Evolutionary conservation across 2,113 vertebrate species (phyloP), one percentile per base, ranked within the genome.

Genomic region (Poicephalus meyeri): DNA sequence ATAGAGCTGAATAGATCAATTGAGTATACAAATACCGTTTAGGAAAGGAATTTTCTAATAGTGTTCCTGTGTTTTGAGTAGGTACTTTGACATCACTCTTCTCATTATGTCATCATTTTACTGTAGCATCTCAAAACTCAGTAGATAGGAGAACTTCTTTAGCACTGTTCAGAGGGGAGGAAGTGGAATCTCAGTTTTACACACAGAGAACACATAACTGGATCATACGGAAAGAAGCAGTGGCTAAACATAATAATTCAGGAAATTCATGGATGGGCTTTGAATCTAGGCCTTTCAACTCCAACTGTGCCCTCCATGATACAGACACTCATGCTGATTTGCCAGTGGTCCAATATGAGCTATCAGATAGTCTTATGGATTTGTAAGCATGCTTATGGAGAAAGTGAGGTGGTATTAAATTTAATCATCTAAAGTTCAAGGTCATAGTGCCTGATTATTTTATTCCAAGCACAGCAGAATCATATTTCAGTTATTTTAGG

Each of bases 321-420:
- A 1, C 29, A 70, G n/a, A 52, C 4, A 16, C 11, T 56, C 7
- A 9, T 61, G 41, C 58, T 81, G 41, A 31, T 50, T 68, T 63
- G 31, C 28, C 26, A 13, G 0, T 6, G 4, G 29, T 78, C 37
- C 3, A 3, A 9, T 77, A 28, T 2, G 10, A 41, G 26, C 56
- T 26, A n/a, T 72, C 35, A 37, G 37, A 20, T 31, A 86, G 46
- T 28, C 7, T 24, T 60, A 50, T 4, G 55, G 25, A 60, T 82
- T 88, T 82, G 14, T 82, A 64, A 78, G 35, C 12, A 5, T 77
- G 39, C 31, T 64, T 86, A 31, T 5, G 11, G 52, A 39, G 41
- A 26, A 55, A 49, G 39, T 89, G 44, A 66, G 35, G 16, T 49
- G 16, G 10, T 86, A 46, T 56, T 52, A 86, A 69, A 53, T 52